Evolutionary conservation across 2,113 vertebrate genomes (phyloP).

Genomic region (Telmatochromis sp.): DNA sequence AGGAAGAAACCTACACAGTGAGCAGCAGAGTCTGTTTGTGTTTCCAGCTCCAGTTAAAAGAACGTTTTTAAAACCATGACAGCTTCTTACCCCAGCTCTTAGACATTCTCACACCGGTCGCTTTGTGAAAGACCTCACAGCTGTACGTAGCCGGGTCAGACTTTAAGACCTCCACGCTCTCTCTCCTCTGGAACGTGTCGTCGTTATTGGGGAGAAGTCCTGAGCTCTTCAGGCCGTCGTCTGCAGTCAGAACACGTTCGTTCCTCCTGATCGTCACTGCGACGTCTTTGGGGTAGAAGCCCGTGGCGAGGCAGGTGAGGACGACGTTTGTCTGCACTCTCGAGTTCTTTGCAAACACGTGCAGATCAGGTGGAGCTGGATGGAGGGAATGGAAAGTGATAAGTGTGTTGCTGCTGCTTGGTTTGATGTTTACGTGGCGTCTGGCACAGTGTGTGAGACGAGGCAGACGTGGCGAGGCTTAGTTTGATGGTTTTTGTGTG

Average conservation of each 20-base stretch:
- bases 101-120: accelerated
- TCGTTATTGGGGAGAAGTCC: background rate
- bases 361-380: background rate
- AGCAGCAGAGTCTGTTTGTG: background rate
- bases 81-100: background rate
- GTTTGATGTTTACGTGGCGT: background rate
- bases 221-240: background rate
- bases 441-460: background rate
- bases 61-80: background rate
- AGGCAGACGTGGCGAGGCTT: background rate
- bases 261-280: background rate
- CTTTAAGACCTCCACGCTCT: background rate
- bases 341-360: background rate
- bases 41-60: accelerated
- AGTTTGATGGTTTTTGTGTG: background rate
- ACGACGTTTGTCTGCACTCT: background rate
- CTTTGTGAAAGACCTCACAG: accelerated
- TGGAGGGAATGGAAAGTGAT: background rate
- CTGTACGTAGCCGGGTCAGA: background rate
- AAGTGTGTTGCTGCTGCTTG: background rate
- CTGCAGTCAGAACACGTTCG: background rate
- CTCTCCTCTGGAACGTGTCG: background rate
- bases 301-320: background rate
- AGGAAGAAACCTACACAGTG: background rate
- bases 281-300: background rate